Evolutionary conservation across 53 echinoderm and acorn worm genomes (phyloP).

Genomic region (Echinarachnius parma): DNA sequence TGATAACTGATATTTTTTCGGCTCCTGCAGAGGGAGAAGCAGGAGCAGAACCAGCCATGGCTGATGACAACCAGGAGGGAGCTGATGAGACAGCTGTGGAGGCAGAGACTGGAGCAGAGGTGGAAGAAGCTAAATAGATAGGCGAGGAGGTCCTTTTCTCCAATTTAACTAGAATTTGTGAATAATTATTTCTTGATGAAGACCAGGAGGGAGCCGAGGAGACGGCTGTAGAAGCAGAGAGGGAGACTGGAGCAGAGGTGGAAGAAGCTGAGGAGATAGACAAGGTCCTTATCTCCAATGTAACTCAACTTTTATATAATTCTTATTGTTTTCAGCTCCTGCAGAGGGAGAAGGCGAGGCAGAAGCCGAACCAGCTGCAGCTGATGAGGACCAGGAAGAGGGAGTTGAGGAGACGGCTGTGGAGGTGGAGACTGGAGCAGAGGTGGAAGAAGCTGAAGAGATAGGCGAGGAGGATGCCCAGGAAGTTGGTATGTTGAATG

Average conservation of each 20-base stretch:
- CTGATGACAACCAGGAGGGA: neutral
- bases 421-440: slow-evolving; percentile 2
- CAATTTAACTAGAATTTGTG: too few species aligned
- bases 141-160: neutral
- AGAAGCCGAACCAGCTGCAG: neutral
- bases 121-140: neutral
- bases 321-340: neutral
- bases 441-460: slow-evolving; percentile 20
- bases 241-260: slow-evolving; percentile 3
- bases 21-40: slow-evolving; percentile 12
- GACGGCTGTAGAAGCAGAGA: slow-evolving; percentile 1
- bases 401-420: neutral
- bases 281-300: too few species aligned
- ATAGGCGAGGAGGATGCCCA: slow-evolving; percentile 5
- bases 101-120: neutral
- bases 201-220: neutral
- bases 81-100: neutral
- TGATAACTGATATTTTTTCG: too few species aligned
- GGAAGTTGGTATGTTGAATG: slow-evolving; percentile 4
- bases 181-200: too few species aligned
- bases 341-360: neutral
- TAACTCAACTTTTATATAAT: too few species aligned
- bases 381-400: neutral
- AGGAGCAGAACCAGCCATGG: neutral
- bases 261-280: slow-evolving; percentile 22